These are phyloP conservation scores for Lepus europaeus DNA, from an alignment of 2,113 vertebrate species.

Conservation along the genomic window DNA sequence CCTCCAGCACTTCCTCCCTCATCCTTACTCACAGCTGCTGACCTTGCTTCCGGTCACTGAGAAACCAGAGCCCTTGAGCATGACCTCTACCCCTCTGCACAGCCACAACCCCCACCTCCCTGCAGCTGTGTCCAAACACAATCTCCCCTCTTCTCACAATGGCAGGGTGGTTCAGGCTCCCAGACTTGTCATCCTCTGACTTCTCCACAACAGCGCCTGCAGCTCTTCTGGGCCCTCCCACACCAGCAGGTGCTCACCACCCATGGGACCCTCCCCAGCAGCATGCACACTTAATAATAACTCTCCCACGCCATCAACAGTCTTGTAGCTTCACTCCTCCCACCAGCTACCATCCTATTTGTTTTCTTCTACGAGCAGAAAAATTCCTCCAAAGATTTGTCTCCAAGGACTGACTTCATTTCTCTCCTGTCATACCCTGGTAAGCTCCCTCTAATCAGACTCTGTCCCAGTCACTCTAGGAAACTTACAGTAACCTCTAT, in stretches of 20 bases:
- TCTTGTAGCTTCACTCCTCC: neutral
- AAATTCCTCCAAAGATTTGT: neutral
- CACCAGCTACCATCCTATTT: neutral
- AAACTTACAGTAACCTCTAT: neutral
- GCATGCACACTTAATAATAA: no score
- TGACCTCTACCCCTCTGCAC: neutral
- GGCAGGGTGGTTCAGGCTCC: no score
- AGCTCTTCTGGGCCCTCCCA: neutral
- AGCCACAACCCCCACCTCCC: neutral
- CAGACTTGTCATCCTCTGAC: neutral
- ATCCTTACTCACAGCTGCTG: neutral
- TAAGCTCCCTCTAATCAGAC: no score
- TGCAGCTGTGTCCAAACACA: neutral
- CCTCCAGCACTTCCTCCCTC: no score
- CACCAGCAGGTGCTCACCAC: no score
- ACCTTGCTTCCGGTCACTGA: neutral
- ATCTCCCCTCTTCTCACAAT: neutral
- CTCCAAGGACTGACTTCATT: neutral
- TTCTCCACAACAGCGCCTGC: neutral
- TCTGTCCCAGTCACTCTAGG: neutral
- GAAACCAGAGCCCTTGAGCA: neutral
- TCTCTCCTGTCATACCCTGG: neutral
- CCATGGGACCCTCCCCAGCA: neutral
- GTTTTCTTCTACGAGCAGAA: neutral
- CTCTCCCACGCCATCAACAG: neutral